Base-by-base conservation (phyloP, 2,888 invertebrate genomes). In the Synergus itoensis region DNA sequence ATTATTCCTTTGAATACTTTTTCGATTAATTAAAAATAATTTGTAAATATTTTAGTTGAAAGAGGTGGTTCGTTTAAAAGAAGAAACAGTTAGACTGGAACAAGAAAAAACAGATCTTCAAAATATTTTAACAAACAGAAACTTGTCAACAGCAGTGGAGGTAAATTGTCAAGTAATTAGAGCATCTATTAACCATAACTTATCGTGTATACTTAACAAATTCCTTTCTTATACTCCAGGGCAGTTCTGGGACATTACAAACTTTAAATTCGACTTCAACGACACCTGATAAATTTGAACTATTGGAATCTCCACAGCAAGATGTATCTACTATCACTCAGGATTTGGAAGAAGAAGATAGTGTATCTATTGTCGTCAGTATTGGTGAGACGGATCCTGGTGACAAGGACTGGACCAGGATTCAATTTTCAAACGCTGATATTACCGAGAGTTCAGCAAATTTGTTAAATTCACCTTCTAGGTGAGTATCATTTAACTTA, bases 41-140 rank as follows among this genome's bases (percentile, higher is more conserved):
- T 9, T 79, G 40, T 7, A 14, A 64, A 62, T 73, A 81, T 62
- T 82, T 91, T 93, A 94, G 93, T 92, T 93, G 0, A 93, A 93
- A 90, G 94, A 95, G 87, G 93, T 94, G 85, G 93, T 94, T 84
- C 90, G 93, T 57, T 90, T 95, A 21, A 94, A 94, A 90, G 93
- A 94, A 84, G 94, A 94, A 89, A 90, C 94, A 73, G 92, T 92
- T 79, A 92, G 92, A 4, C 89, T 95, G 78, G 94, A 95, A 86
- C 93, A 93, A 67, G 94, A 95, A 85, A 94, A 94, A 86, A 86
- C 93, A 16, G 94, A 94, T 86, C 93, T 94, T 82, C 94, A 94
- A 18, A 93, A 94, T 86, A 93, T 88, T 45, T 83, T 90, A 36
- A 83, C 85, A 8, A 86, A 80, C 85, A 69, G 86, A 57, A 77